Evolutionary conservation across 2,113 vertebrate species (phyloP), one percentile per base, ranked within the genome.

Genomic region (Gorilla gorilla): DNA sequence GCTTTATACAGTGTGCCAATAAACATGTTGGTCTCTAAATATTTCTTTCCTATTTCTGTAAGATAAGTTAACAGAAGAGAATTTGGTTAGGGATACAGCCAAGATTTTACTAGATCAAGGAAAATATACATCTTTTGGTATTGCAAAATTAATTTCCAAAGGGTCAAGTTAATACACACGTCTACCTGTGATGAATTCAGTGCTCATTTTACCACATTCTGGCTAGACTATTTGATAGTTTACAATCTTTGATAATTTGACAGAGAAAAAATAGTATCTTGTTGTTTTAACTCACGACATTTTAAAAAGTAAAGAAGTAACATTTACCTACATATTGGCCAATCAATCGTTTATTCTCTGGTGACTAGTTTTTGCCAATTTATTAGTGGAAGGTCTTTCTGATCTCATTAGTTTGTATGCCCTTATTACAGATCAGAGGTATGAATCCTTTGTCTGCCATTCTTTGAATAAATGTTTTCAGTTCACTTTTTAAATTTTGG

Each of bases 91-190:
- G 52, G 18, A 55, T 55, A 55, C 18, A 55, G 6, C 52, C 6
- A 55, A 55, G 52, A 55, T 55, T 55, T 20, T 82, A 61, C 50
- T 86, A 78, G 14, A 64, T 64, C 5, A 89, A 95, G 66, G 27
- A 13, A 79, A 92, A 92, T 68, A 83, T 23, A 72, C 22, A 75
- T 94, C n/a, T 89, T 90, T 76, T 8, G 1, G 23, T 23, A 66
- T 27, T 82, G 22, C 57, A 92, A 92, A 89, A 82, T 12, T 82
- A 64, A 68, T 94, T 97, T 55, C 32, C 40, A 85, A 89, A 61
- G 30, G 13, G 35, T 70, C n/a, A 81, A 38, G 17, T 75, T 94
- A 89, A 78, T 23, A n/a, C 2, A 35, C 2, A 64, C 1, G 1
- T 89, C 40, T 92, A 61, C 25, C n/a, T 78, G 68, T 27, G 80